These are phyloP conservation scores for Cremastinae sp. DNA, from an alignment of 2,888 invertebrate genomes.

Conservation along the genomic window DNA sequence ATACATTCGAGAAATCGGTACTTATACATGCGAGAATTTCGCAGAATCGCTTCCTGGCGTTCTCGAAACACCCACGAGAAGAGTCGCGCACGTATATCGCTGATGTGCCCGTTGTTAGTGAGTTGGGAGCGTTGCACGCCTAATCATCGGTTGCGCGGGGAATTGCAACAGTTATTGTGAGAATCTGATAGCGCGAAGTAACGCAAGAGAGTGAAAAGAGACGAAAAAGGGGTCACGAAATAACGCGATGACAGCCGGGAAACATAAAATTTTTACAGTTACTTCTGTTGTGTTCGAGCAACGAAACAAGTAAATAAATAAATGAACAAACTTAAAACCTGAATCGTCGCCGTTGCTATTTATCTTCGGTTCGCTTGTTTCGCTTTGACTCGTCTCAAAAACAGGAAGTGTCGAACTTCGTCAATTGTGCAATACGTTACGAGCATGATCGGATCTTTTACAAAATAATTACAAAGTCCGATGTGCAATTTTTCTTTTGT, in stretches of 20 bases:
- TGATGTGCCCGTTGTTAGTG: slow-evolving; percentile 35
- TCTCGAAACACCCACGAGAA: slow-evolving; percentile 45
- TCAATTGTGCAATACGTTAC: slow-evolving; percentile 66
- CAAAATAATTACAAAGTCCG: slow-evolving; percentile 58
- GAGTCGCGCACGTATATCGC: slow-evolving; percentile 14
- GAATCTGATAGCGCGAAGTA: slow-evolving; percentile 34
- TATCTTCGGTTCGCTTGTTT: slow-evolving; percentile 42
- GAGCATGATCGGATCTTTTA: slow-evolving; percentile 16
- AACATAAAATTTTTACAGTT: slow-evolving; percentile 32
- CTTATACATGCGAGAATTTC: slow-evolving; percentile 46
- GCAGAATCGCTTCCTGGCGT: slow-evolving; percentile 48
- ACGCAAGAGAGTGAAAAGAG: slow-evolving; percentile 16
- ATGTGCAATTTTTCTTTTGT: slow-evolving; percentile 44
- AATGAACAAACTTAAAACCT: slow-evolving; percentile 34
- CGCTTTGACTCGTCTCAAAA: slow-evolving; percentile 65
- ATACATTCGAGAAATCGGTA: slow-evolving; percentile 44
- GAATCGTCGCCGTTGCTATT: slow-evolving; percentile 54
- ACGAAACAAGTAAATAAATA: slow-evolving; percentile 31
- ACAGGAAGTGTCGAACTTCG: slow-evolving; percentile 66
- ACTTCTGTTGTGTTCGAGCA: slow-evolving; percentile 28
- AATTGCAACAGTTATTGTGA: slow-evolving; percentile 61
- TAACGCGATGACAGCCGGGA: slow-evolving; percentile 36
- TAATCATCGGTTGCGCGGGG: slow-evolving; percentile 66
- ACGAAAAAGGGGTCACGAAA: slow-evolving; percentile 23
- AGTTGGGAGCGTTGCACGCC: slow-evolving; percentile 63